Base-by-base conservation (phyloP, 2,797 vertebrate species). In the Cyprinodon diabolis region DNA sequence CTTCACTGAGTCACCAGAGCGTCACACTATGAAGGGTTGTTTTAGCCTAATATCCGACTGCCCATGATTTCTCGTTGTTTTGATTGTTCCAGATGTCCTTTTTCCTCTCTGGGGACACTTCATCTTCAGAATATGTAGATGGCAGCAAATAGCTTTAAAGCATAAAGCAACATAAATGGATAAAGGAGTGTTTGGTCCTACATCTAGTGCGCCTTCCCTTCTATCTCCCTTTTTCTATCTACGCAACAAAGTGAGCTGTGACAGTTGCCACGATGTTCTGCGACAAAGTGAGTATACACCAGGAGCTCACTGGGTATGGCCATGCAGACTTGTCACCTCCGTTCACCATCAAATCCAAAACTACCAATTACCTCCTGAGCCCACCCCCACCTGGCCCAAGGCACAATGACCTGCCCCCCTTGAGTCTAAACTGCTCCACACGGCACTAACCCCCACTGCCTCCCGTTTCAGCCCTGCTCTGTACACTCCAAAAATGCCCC, bases 231-330 rank as follows among this genome's bases (percentile, higher is more conserved):
- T 4, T 55, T 56, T 79, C 76, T 69, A 17, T 81, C 75, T 76
- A 63, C 58, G n/a, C 6, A 23, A 66, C 82, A 81, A 45, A 71
- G 62, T 56, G 70, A 79, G 82, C 81, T 78, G 79, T 95, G 96
- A 96, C 95, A 96, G 95, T 89, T 94, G 84, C 84, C 23, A 85
- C 93, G 82, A 96, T 96, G 85, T 74, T 81, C 94, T 91, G 89
- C 92, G 95, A 97, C 96, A 95, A 95, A 94, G 93, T 94, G 94
- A 96, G 96, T 95, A 95, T 96, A 95, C 92, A 95, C 95, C 93
- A 92, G 93, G 94, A 94, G 84, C 94, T 95, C 92, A 87, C 93
- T 92, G 91, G 93, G 93, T 94, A 91, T 56, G 65, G 91, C 92
- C 95, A 94, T 94, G 85, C 93, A 89, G 94, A 86, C 95, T 84